A percentile compares a stretch with the other conserved stretches of the same genome.
Conservation (phyloP, 2,797 vertebrate genomes). For the Danio choprae region DNA sequence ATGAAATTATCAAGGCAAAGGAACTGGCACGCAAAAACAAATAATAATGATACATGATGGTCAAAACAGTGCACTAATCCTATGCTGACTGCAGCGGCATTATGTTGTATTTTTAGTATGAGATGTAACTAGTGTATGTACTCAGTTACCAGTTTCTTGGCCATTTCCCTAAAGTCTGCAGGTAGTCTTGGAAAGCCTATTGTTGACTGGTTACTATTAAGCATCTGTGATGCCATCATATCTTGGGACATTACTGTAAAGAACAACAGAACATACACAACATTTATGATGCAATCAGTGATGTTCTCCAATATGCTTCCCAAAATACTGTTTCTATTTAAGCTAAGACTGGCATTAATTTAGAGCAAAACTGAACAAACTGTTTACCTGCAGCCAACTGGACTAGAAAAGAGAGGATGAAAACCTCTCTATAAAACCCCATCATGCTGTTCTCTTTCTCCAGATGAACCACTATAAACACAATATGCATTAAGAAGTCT, state of each 20-base stretch:
- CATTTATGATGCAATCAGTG: background rate
- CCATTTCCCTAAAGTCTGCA: slow-evolving; percentile 46
- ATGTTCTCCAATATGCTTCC: background rate
- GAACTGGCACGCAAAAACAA: too few species aligned
- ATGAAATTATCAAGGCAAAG: background rate
- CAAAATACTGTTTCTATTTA: background rate
- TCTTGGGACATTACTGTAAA: slow-evolving; percentile 44
- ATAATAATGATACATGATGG: too few species aligned
- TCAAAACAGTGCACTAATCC: background rate
- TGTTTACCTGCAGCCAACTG: slow-evolving; percentile 65
- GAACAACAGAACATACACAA: background rate
- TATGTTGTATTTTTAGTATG: background rate
- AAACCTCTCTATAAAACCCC: slow-evolving; percentile 58
- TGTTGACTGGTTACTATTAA: background rate
- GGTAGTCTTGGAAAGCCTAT: slow-evolving; percentile 43
- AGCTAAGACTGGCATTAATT: background rate
- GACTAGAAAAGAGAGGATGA: slow-evolving; percentile 62
- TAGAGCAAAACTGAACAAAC: background rate
- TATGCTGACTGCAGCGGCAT: too few species aligned
- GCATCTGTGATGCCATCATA: slow-evolving; percentile 26
- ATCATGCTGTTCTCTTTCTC: slow-evolving; percentile 54
- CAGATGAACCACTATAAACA: slow-evolving; percentile 16
- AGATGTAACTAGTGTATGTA: background rate
- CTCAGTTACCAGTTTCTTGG: slow-evolving; percentile 69
- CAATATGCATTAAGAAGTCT: background rate